Percentiles rank a stretch among this genome's conserved stretches.
phyloP scores from a whole-genome alignment of 2,113 vertebrate genomes.

The Crotophaga sulcirostris region DNA sequence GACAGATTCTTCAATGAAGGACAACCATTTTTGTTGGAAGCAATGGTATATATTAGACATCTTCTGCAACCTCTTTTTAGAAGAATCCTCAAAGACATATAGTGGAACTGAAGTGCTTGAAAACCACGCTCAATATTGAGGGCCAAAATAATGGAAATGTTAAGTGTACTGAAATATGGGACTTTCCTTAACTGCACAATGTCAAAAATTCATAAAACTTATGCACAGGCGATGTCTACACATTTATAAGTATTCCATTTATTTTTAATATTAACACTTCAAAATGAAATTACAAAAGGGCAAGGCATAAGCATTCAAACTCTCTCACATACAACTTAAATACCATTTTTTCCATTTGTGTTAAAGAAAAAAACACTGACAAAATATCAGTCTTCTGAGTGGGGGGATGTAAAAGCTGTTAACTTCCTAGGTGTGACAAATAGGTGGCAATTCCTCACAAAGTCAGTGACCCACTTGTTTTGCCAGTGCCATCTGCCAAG shows the following conservation, averaged over 20 bases:
- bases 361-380: not conserved
- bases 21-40: not conserved
- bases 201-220: not conserved
- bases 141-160: not conserved
- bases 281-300: not conserved
- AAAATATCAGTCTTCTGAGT: not conserved
- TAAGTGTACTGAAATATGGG: not conserved
- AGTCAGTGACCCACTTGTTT: not conserved
- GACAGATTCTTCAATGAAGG: not conserved
- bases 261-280: not conserved
- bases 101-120: not conserved
- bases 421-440: not conserved
- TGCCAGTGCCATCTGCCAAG: not conserved
- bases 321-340: not conserved
- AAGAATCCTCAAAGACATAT: not conserved
- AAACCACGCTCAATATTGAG: not conserved
- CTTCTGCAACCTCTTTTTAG: not conserved
- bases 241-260: not conserved
- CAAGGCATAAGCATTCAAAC: not conserved
- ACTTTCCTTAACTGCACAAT: not conserved
- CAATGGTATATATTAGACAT: not conserved
- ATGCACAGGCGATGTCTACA: not conserved
- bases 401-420: not conserved
- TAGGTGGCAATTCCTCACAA: not conserved
- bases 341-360: accelerated